phyloP scores from a whole-genome alignment of 2,113 vertebrate genomes.

The Channa argus region DNA sequence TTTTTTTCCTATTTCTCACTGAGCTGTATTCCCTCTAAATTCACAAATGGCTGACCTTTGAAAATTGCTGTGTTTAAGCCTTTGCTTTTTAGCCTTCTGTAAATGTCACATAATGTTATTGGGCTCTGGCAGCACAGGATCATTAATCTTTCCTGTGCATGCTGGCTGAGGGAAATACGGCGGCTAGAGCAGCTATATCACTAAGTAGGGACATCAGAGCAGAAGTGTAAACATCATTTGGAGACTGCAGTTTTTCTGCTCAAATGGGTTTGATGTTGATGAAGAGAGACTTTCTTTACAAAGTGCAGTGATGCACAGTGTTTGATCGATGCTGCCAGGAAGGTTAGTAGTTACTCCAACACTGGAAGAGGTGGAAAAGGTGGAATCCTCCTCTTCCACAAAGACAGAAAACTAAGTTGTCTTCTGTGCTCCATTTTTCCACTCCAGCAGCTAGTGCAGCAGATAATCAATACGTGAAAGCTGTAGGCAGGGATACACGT shows the following conservation, averaged over 20 bases:
- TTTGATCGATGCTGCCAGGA: conserved; percentile 81
- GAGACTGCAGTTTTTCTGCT: conserved; percentile 87
- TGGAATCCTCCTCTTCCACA: conserved; percentile 39
- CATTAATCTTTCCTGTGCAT: conserved; percentile 76
- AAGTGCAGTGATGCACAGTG: conserved; percentile 81
- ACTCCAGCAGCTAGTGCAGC: conserved; percentile 38
- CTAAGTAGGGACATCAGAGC: conserved; percentile 84
- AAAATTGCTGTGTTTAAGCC: conserved; percentile 72
- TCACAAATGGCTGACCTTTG: conserved; percentile 72
- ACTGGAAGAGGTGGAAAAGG: conserved; percentile 46
- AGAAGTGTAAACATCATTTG: conserved; percentile 87
- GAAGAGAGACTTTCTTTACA: conserved; percentile 81
- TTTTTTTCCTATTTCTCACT: conserved; percentile 17
- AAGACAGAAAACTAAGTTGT: conserved; percentile 49
- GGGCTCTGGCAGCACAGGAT: conserved; percentile 70
- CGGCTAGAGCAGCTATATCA: conserved; percentile 79
- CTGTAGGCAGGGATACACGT: conserved; percentile 2
- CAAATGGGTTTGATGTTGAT: conserved; percentile 88
- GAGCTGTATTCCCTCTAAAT: conserved; percentile 47
- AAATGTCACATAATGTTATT: conserved; percentile 82
- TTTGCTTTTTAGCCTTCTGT: conserved; percentile 74
- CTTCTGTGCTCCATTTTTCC: conserved; percentile 44
- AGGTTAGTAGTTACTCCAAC: conserved; percentile 72
- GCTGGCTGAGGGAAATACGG: conserved; percentile 61
- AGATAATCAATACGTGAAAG: conserved; percentile 27